Conservation (phyloP, 2,888 invertebrate genomes). For the Melanophora roralis region DNA sequence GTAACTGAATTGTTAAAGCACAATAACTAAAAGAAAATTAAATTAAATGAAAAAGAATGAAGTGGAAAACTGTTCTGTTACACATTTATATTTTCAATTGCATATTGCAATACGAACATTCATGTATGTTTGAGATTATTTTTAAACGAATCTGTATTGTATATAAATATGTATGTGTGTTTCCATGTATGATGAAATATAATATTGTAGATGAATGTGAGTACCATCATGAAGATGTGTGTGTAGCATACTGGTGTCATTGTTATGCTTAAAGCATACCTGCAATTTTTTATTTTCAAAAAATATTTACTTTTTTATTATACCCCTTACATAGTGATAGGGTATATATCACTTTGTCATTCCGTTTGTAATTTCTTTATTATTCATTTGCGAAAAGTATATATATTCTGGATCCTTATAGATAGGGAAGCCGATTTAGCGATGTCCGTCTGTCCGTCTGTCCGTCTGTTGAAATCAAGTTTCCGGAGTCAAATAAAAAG, state of each 20-base stretch:
- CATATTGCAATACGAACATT: neutral
- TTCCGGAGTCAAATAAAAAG: too few species aligned
- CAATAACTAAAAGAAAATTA: neutral
- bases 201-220: neutral
- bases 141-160: too few species aligned
- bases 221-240: neutral
- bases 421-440: too few species aligned
- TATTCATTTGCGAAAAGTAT: neutral
- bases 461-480: too few species aligned
- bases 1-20: constrained; percentile 38
- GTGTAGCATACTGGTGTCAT: constrained; percentile 3
- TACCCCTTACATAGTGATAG: too few species aligned
- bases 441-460: too few species aligned
- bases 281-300: constrained; percentile 43
- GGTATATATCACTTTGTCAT: too few species aligned
- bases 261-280: constrained; percentile 53
- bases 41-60: neutral
- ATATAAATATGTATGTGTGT: neutral
- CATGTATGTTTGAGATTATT: too few species aligned
- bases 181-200: neutral
- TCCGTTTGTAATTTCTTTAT: neutral
- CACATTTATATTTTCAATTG: constrained; percentile 9
- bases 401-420: too few species aligned
- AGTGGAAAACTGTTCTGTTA: neutral
- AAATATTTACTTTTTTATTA: too few species aligned